Evolutionary conservation across 2,888 invertebrate species (phyloP), one percentile per base, ranked within the genome.

Genomic region (Ditylenchus weischeri): DNA sequence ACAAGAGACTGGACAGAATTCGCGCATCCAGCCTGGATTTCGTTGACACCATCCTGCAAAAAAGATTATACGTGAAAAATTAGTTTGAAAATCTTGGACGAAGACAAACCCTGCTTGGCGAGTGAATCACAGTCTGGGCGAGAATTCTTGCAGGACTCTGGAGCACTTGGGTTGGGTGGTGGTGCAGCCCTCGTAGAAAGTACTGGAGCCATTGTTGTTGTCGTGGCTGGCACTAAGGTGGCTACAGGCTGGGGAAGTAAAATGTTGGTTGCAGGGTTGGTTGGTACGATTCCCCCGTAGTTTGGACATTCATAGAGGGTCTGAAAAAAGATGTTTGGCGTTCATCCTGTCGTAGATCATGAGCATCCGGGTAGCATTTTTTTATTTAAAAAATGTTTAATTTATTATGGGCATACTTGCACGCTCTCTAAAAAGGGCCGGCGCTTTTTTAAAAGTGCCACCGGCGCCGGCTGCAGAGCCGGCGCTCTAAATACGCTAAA

Each of bases 21-120:
- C 71, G 35, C 74, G 72, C 81, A 81, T 81, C 79, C 79, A 81
- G 19, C 72, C 75, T 0, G 78, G 78, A 62, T 81, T 81, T 51
- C 78, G 72, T n/a, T 70, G 71, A 63, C 81, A 81, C 81, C 81
- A 81, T 13, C 80, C 78, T 78, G 36, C 50, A 72, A 15, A 49
- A 21, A n/a, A 19, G 21, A 19, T 29, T 29, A 29, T 29, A 29
- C 29, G 2, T 29, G 29, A 29, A 29, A 29, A 29, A 29, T 29
- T 29, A 29, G 29, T 4, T n/a, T 29, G 5, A 29, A 29, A 54
- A 54, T 36, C 13, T n/a, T 36, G 50, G 11, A 4, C 2, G 61
- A 29, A 13, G 8, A 8, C 43, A 10, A 43, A 79, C 79, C 81
- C 64, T 79, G 75, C 23, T 73, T 70, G 18, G 80, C 79, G 13